phyloP scores from a whole-genome alignment of 2,797 vertebrate genomes.

The Silurus lanzhouensis region DNA sequence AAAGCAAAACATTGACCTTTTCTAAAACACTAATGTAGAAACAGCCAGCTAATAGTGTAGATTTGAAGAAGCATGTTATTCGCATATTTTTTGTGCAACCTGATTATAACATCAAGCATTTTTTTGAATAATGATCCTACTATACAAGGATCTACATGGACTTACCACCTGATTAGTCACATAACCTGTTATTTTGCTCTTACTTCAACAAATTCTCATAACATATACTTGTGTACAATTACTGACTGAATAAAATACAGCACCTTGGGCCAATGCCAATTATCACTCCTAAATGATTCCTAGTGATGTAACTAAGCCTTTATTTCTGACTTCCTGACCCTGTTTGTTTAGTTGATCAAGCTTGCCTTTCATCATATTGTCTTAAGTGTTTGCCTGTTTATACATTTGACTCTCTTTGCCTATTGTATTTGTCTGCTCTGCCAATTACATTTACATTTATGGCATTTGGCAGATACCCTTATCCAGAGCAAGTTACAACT shows the following conservation, averaged over 20 bases:
- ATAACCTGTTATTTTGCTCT: background rate
- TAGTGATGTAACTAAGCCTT: background rate
- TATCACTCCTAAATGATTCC: background rate
- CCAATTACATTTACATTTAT: background rate
- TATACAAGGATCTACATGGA: background rate
- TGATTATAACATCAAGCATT: background rate
- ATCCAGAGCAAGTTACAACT: no score
- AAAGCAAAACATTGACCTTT: slow-evolving; percentile 1
- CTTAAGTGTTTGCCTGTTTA: background rate
- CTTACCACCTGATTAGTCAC: background rate
- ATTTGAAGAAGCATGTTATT: background rate
- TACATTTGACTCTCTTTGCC: background rate
- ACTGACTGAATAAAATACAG: background rate
- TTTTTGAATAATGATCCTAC: background rate
- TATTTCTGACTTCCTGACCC: background rate
- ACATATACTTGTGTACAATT: background rate
- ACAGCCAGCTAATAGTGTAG: background rate
- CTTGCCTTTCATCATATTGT: background rate
- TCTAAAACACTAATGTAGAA: background rate
- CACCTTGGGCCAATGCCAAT: background rate
- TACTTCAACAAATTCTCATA: background rate
- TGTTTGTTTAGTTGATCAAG: background rate
- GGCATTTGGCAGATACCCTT: no score
- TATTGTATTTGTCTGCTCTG: background rate
- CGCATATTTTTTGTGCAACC: background rate